These are phyloP conservation scores for Sminthopsis crassicaudata DNA, from an alignment of 2,113 vertebrate genomes.

Conservation along the genomic window DNA sequence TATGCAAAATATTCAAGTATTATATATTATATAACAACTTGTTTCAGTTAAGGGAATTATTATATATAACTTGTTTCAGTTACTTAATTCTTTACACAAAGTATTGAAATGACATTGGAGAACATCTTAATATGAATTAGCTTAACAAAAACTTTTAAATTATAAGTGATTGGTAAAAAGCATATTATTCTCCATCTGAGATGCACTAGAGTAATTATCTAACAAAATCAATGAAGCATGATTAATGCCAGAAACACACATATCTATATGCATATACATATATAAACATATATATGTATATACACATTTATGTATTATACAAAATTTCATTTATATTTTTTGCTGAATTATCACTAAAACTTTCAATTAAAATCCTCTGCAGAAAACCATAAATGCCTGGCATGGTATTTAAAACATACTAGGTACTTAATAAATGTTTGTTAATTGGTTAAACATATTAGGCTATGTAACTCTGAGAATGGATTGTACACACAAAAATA, in stretches of 20 bases:
- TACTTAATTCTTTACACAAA: not conserved
- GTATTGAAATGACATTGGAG: not conserved
- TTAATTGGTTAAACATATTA: not conserved
- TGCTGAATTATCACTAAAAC: not conserved
- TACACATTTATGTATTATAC: not conserved
- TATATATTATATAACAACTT: not conserved
- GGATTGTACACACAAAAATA: not conserved
- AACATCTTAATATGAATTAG: not conserved
- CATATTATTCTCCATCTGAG: not conserved
- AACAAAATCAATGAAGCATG: conserved; percentile 3
- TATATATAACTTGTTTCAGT: not conserved
- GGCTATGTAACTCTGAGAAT: not conserved
- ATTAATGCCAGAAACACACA: not conserved
- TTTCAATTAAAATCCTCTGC: not conserved
- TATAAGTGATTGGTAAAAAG: not conserved
- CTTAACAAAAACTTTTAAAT: not conserved
- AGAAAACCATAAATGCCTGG: conserved; percentile 1
- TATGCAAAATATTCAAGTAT: not conserved
- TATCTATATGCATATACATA: not conserved
- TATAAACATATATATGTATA: not conserved
- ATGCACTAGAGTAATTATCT: not conserved
- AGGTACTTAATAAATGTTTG: not conserved
- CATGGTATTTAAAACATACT: not conserved
- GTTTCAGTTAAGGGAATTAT: not conserved
- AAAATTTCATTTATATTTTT: not conserved